Conservation (phyloP, 2,888 invertebrate genomes). For the Meteorus colon region DNA sequence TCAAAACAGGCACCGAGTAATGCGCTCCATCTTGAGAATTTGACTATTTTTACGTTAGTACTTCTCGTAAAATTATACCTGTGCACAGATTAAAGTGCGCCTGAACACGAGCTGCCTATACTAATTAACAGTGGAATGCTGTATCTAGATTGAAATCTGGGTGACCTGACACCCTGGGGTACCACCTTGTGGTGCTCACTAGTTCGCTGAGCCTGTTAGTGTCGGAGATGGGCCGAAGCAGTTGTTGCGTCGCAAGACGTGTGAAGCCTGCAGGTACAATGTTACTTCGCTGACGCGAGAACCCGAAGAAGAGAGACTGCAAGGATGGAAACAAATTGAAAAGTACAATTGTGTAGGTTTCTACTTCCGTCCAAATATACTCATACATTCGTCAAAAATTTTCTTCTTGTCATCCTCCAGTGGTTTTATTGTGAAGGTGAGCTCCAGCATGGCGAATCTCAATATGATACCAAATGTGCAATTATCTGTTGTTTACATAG, state of each 20-base stretch:
- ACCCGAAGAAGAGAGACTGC: neutral
- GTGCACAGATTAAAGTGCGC: neutral
- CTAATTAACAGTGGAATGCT: slow-evolving; percentile 72
- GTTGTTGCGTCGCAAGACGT: slow-evolving; percentile 42
- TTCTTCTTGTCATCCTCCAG: slow-evolving; percentile 17
- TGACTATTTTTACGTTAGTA: neutral
- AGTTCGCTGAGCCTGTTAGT: slow-evolving; percentile 41
- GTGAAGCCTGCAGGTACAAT: slow-evolving; percentile 42
- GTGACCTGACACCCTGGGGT: slow-evolving; percentile 72
- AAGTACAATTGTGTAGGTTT: slow-evolving; percentile 15
- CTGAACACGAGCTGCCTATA: slow-evolving; percentile 66
- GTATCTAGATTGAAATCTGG: slow-evolving; percentile 73
- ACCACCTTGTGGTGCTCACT: slow-evolving; percentile 65
- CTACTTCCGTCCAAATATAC: slow-evolving; percentile 45
- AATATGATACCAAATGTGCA: no score
- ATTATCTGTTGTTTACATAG: no score
- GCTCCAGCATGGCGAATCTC: no score
- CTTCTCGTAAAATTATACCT: neutral
- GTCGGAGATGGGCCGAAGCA: slow-evolving; percentile 28
- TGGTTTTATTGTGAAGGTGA: neutral
- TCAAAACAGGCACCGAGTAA: no score
- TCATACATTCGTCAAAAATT: slow-evolving; percentile 8
- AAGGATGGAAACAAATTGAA: slow-evolving; percentile 6
- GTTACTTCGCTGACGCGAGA: slow-evolving; percentile 21
- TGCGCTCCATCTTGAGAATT: neutral